Percentiles rank a stretch among this genome's conserved stretches.
phyloP scores from a whole-genome alignment of 2,888 invertebrate genomes.

The Mylabris sibirica region DNA sequence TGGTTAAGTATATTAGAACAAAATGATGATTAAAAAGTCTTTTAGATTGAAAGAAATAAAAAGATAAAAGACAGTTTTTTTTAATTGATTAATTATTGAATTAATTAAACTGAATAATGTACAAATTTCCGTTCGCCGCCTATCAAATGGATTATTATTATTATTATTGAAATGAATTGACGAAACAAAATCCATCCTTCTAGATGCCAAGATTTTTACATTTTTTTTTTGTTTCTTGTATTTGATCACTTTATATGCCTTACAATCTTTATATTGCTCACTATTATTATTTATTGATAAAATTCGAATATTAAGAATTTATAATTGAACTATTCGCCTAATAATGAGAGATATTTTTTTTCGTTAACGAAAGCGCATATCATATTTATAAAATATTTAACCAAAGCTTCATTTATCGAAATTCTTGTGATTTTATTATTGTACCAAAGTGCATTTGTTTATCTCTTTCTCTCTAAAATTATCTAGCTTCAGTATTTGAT shows the following conservation, averaged over 20 bases:
- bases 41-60: neutral
- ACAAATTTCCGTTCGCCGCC: slow-evolving; percentile 21
- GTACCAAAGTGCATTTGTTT: slow-evolving; percentile 27
- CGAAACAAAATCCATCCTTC: slow-evolving; percentile 22
- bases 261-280: slow-evolving; percentile 6
- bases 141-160: neutral
- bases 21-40: neutral
- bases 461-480: neutral
- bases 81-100: neutral
- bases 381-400: slow-evolving; percentile 21
- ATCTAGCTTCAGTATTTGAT: neutral
- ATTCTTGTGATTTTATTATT: slow-evolving; percentile 16
- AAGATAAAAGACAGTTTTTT: neutral
- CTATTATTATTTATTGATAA: neutral
- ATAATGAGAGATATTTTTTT: neutral
- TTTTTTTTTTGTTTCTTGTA: neutral
- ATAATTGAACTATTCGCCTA: neutral
- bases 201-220: slow-evolving; percentile 7
- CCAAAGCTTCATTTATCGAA: slow-evolving; percentile 25
- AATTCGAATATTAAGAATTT: slow-evolving; percentile 2
- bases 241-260: slow-evolving; percentile 3
- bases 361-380: slow-evolving; percentile 20
- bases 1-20: slow-evolving; percentile 69
- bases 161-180: too few relatives aligned
- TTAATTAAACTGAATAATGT: slow-evolving; percentile 18